A percentile compares a stretch with the other conserved stretches of the same genome.
These are phyloP conservation scores for Morbakka virulenta DNA, from an alignment of 30 jellyfish, hydroid and myxozoan genomes.

Conservation along the genomic window DNA sequence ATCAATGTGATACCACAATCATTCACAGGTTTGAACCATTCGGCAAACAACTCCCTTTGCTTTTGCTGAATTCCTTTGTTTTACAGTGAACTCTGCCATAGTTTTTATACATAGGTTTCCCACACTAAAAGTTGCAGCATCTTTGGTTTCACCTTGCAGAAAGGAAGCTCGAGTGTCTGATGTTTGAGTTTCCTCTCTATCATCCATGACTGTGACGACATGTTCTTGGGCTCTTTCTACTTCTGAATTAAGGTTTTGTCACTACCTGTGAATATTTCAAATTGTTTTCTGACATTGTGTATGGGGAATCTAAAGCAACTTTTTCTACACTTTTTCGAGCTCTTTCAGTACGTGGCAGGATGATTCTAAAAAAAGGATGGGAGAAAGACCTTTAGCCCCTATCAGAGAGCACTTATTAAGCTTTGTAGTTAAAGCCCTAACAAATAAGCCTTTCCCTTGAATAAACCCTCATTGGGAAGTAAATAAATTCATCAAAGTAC, in stretches of 20 bases:
- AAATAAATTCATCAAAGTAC: too few relatives aligned
- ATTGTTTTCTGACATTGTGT: not conserved
- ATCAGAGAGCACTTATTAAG: too few relatives aligned
- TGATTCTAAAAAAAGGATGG: not conserved
- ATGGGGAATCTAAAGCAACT: too few relatives aligned
- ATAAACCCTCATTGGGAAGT: too few relatives aligned
- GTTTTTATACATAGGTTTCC: not conserved
- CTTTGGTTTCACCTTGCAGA: not conserved
- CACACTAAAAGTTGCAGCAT: not conserved
- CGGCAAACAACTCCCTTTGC: not conserved
- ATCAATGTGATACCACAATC: not conserved
- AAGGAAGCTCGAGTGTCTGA: not conserved
- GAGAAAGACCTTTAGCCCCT: too few relatives aligned
- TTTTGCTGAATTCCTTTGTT: not conserved
- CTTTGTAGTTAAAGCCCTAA: too few relatives aligned
- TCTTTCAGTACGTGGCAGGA: not conserved
- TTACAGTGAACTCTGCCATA: not conserved
- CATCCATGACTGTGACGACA: not conserved
- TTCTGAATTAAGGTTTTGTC: not conserved
- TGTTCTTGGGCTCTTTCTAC: not conserved
- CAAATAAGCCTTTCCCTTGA: too few relatives aligned
- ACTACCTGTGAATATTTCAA: not conserved
- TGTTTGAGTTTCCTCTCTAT: not conserved
- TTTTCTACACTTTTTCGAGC: too few relatives aligned
- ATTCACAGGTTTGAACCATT: not conserved